phyloP scores from a whole-genome alignment of 2,797 vertebrate species.

The Labeo calbasu region DNA sequence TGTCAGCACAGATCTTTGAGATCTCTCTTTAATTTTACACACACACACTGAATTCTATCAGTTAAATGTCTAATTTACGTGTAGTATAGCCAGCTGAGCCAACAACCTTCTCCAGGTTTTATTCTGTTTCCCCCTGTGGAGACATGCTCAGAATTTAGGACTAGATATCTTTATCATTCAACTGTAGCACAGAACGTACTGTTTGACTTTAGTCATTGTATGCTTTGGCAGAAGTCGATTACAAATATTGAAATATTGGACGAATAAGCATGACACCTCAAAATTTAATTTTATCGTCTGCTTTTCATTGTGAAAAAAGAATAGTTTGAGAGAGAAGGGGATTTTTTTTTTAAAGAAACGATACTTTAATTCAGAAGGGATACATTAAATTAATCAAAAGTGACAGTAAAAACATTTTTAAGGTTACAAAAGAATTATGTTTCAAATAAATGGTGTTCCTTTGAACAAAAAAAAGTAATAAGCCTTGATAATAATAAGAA shows the following conservation, averaged over 20 bases:
- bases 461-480: neutral
- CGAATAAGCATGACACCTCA: slow-evolving; percentile 10
- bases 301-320: neutral
- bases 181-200: slow-evolving; percentile 22
- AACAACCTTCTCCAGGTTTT: slow-evolving; percentile 45
- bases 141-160: slow-evolving; percentile 45
- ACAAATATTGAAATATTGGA: slow-evolving; percentile 20
- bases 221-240: slow-evolving; percentile 48
- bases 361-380: neutral
- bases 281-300: neutral
- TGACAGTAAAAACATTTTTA: neutral
- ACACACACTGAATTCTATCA: slow-evolving; percentile 16
- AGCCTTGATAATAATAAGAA: neutral
- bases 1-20: slow-evolving; percentile 50
- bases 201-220: slow-evolving; percentile 39
- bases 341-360: neutral
- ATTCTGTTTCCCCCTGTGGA: slow-evolving; percentile 50
- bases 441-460: neutral
- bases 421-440: neutral
- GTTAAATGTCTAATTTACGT: slow-evolving; percentile 27
- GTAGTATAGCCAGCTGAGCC: slow-evolving; percentile 36
- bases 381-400: neutral
- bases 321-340: neutral
- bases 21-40: slow-evolving; percentile 34
- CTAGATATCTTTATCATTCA: slow-evolving; percentile 45